phyloP scores from a whole-genome alignment of 37 sponge, comb jelly and placozoan species.

The Ephydatia muelleri region DNA sequence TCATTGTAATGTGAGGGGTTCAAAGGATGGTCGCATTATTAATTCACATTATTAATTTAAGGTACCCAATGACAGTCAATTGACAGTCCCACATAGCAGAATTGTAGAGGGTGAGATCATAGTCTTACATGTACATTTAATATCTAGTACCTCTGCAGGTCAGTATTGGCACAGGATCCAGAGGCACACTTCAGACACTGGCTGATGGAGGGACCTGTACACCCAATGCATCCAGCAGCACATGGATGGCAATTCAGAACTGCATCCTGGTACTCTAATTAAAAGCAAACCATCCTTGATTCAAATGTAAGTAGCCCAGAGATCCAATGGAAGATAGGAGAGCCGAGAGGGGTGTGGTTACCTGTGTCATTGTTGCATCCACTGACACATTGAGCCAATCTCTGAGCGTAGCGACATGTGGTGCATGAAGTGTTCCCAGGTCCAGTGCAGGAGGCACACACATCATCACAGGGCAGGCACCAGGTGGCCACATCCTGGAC shows the following conservation, averaged over 20 bases:
- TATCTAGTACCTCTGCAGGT: background rate
- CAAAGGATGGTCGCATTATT: too few species aligned
- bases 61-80: too few species aligned
- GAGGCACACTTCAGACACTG: slow-evolving; percentile 27
- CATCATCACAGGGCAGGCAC: slow-evolving; percentile 37
- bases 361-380: slow-evolving; percentile 1
- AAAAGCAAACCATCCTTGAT: background rate
- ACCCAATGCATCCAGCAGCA: slow-evolving; percentile 25
- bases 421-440: background rate
- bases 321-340: too few species aligned
- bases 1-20: too few species aligned
- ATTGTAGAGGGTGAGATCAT: too few species aligned
- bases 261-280: slow-evolving; percentile 23
- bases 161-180: background rate
- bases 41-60: too few species aligned
- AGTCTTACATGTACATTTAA: too few species aligned
- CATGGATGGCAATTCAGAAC: slow-evolving; percentile 24
- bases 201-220: slow-evolving; percentile 27
- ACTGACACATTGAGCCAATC: slow-evolving; percentile 4
- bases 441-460: slow-evolving; percentile 36
- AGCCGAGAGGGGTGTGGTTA: background rate
- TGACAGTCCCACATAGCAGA: too few species aligned
- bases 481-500: slow-evolving; percentile 15
- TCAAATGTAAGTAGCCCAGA: background rate
- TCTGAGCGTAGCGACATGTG: background rate